These are phyloP conservation scores for Merluccius polli DNA, from an alignment of 2,797 vertebrate species.

Conservation along the genomic window DNA sequence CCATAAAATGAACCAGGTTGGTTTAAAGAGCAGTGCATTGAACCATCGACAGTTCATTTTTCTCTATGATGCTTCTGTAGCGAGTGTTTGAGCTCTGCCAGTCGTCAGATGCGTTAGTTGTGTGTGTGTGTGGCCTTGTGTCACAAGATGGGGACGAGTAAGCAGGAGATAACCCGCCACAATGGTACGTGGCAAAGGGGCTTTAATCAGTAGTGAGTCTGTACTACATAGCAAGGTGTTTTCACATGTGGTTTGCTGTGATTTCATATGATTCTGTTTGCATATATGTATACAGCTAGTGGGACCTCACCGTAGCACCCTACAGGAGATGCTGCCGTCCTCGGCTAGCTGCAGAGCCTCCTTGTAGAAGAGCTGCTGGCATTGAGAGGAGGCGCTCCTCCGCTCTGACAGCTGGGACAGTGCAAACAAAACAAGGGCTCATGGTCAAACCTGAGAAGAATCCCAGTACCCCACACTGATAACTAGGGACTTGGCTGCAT, in stretches of 20 bases:
- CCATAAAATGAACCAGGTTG: neutral
- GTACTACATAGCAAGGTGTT: too few relatives aligned
- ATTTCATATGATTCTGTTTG: too few relatives aligned
- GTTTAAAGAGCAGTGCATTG: neutral
- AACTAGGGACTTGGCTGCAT: neutral
- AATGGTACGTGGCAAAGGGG: too few relatives aligned
- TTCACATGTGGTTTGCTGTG: too few relatives aligned
- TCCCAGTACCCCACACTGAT: neutral
- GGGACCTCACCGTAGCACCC: slow-evolving; percentile 82
- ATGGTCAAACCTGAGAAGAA: neutral
- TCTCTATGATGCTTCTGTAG: too few relatives aligned
- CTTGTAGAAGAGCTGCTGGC: slow-evolving; percentile 85
- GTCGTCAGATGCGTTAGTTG: too few relatives aligned
- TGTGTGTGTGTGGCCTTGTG: too few relatives aligned
- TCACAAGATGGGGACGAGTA: too few relatives aligned
- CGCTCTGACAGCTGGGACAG: slow-evolving; percentile 73
- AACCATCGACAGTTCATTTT: neutral
- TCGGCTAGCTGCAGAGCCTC: slow-evolving; percentile 91
- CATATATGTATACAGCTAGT: too few relatives aligned
- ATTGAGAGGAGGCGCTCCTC: slow-evolving; percentile 67
- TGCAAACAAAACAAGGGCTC: neutral
- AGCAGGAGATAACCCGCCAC: too few relatives aligned
- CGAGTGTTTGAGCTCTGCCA: too few relatives aligned
- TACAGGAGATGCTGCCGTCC: slow-evolving; percentile 88
- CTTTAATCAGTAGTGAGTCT: too few relatives aligned